Evolutionary conservation across 2,888 invertebrate genomes (phyloP).

Genomic region (Eupeodes latifasciatus): DNA sequence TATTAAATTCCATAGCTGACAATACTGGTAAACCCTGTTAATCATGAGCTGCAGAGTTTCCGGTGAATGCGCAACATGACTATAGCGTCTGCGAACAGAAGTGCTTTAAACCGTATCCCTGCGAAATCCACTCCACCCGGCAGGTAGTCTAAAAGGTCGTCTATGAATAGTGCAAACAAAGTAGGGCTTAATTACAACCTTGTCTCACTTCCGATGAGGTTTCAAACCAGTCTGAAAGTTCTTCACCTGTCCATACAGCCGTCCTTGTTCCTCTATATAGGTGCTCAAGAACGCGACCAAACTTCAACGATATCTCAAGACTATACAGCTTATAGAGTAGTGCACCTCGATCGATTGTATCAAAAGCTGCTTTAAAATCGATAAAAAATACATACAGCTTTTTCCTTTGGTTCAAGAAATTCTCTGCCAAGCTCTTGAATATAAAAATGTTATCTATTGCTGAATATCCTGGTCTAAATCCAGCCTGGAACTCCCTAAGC

Average conservation of each 20-base stretch:
- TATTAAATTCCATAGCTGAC: no score
- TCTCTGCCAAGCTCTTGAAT: no score
- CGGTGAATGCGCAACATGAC: no score
- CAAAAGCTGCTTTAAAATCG: not conserved
- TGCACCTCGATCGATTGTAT: not conserved
- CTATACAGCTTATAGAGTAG: conserved; percentile 9
- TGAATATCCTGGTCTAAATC: not conserved
- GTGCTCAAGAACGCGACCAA: conserved; percentile 4
- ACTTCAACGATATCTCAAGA: not conserved
- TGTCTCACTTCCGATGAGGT: not conserved
- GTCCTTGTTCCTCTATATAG: not conserved
- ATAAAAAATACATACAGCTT: no score
- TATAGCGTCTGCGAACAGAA: no score
- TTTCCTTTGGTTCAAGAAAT: no score
- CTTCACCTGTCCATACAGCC: not conserved
- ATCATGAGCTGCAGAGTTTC: no score
- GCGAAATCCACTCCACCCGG: no score
- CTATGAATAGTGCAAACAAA: not conserved
- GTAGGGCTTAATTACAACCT: conserved; percentile 1
- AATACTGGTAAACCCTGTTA: no score
- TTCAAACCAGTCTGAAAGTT: not conserved
- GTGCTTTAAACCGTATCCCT: no score
- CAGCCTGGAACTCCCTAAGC: not conserved
- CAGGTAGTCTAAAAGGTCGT: not conserved
- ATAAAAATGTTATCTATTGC: not conserved